Evolutionary conservation across 1,140 invertebrate species (phyloP).

Genomic region (Eurytemora carolleeae): DNA sequence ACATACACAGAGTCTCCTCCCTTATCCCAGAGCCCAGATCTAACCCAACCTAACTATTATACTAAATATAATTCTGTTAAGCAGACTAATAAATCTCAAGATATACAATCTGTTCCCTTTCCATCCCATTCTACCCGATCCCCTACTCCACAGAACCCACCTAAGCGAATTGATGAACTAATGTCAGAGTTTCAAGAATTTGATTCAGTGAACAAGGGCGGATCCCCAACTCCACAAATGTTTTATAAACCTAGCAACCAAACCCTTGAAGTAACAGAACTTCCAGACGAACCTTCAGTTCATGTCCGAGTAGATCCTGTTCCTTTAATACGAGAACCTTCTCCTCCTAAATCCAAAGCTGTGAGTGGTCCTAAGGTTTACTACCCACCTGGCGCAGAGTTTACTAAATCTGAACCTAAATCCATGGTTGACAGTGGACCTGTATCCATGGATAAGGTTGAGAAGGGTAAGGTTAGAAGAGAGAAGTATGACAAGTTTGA

Average conservation of each 20-base stretch:
- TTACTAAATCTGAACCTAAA: no score
- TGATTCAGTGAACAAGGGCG: conserved; percentile 7
- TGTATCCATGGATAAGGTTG: no score
- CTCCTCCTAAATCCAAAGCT: not conserved
- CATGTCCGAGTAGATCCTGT: no score
- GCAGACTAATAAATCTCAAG: not conserved
- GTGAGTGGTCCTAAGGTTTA: conserved; percentile 19
- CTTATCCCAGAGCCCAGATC: no score
- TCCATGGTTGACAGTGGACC: no score
- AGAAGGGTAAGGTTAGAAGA: conserved; percentile 12
- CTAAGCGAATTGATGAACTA: conserved; percentile 12
- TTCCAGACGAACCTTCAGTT: no score
- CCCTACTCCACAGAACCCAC: not conserved
- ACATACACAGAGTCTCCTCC: no score
- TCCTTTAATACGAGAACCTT: not conserved
- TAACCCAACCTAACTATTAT: not conserved
- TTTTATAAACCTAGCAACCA: no score
- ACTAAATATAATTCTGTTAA: not conserved
- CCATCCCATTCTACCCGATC: not conserved
- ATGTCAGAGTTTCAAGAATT: conserved; percentile 12
- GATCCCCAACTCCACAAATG: not conserved
- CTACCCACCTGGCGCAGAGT: conserved; percentile 19
- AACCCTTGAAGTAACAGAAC: no score
- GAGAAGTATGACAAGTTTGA: not conserved
- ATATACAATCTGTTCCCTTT: not conserved